A percentile compares a stretch with the other conserved stretches of the same genome.
phyloP scores from a whole-genome alignment of 2,888 invertebrate species.

The Synergus umbraculus region DNA sequence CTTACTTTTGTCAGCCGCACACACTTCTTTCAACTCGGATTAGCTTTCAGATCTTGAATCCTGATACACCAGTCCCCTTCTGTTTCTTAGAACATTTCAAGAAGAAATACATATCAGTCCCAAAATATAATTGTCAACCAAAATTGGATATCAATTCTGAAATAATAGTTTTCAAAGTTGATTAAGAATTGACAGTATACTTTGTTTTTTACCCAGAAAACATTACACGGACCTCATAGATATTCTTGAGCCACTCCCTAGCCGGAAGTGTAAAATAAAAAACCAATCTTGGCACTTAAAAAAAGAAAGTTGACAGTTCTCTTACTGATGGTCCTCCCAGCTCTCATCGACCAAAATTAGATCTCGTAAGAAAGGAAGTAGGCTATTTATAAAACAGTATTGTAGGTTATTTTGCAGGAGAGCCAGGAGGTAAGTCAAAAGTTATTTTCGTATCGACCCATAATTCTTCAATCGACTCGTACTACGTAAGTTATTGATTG shows the following conservation, averaged over 20 bases:
- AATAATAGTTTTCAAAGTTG: too few relatives aligned
- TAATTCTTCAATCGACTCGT: slow-evolving; percentile 25
- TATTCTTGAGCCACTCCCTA: background rate
- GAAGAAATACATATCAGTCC: background rate
- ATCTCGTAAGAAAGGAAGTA: slow-evolving; percentile 8
- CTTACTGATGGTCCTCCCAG: background rate
- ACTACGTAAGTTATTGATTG: slow-evolving; percentile 5
- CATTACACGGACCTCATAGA: background rate
- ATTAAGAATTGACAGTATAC: background rate
- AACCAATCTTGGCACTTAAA: background rate
- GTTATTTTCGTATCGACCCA: slow-evolving; percentile 36
- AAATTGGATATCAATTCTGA: too few relatives aligned
- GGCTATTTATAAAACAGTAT: slow-evolving; percentile 4
- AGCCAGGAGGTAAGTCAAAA: slow-evolving; percentile 1
- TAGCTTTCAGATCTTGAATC: background rate
- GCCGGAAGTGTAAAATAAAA: background rate
- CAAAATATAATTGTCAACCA: too few relatives aligned
- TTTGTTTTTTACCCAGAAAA: background rate
- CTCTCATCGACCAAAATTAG: background rate
- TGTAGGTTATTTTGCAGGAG: background rate
- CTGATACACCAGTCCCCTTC: background rate
- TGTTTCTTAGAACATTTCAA: background rate
- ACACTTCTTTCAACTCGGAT: background rate
- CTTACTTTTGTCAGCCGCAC: background rate
- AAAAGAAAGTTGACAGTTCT: background rate